Base-by-base conservation (phyloP, 2,797 vertebrate species). In the Cryptoprocta ferox region DNA sequence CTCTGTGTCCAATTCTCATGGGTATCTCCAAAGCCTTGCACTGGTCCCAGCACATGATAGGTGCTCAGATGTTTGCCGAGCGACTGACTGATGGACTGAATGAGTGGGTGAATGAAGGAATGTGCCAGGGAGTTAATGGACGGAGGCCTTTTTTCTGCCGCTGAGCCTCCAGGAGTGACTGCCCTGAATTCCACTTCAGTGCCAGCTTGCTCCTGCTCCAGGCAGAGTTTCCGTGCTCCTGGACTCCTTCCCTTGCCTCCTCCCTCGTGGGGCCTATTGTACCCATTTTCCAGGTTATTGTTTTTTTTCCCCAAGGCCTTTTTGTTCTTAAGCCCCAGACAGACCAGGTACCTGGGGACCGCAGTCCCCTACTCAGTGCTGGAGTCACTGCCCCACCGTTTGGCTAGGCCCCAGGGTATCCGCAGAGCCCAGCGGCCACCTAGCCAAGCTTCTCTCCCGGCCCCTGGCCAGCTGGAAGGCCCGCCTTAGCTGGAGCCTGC, bases 391-490 rank as follows among this genome's bases (percentile, higher is more conserved):
- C 19, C 65, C 48, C 15, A 48, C 24, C 71, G 71, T 30, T 19
- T n/a, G 93, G 91, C 56, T 45, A 82, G 66, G 66, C 28, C 89
- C 37, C 15, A 66, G 93, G 76, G 61, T 59, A 75, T 45, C 79
- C 89, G 71, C 45, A 19, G 79, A 89, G 81, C 66, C 91, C 37
- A 6, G 24, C 28, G 93, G 97, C 92, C 84, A 83, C 70, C 28
- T 32, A 4, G 63, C 93, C 4, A 48, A 78, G 85, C 93, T 66
- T 91, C 68, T 82, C 68, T 70, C 37, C 59, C 6, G 7, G 70
- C 50, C 56, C n/a, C 24, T 37, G 95, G 98, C 98, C 98, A 98
- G 98, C 98, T 98, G 98, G 98, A 98, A 0, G 12, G 95, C 66
- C 81, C 59, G 97, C 61, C 89, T 93, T 45, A 75, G 90, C 97